Evolutionary conservation across 2,113 vertebrate genomes (phyloP).

Genomic region (Coregonus clupeaformis): DNA sequence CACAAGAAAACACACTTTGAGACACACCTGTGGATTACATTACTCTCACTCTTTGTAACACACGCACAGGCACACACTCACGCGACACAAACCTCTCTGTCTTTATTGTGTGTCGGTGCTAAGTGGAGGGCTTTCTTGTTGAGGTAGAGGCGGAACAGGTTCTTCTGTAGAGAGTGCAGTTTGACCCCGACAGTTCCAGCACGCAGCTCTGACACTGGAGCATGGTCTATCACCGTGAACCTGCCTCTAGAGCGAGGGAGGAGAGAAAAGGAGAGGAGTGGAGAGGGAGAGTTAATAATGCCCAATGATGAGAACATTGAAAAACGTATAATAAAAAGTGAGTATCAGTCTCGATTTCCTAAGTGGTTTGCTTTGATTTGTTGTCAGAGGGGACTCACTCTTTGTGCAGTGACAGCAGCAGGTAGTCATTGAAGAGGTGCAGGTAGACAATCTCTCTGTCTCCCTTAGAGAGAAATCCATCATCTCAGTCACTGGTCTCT

Average conservation of each 20-base stretch:
- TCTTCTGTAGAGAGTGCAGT: slow-evolving; percentile 88
- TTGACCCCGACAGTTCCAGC: slow-evolving; percentile 90
- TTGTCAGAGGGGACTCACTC: slow-evolving; percentile 72
- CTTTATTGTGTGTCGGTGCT: slow-evolving; percentile 91
- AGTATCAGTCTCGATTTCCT: too few relatives aligned
- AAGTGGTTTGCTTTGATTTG: not conserved
- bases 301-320: too few relatives aligned
- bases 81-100: not conserved
- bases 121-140: slow-evolving; percentile 77
- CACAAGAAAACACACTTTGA: slow-evolving; percentile 1
- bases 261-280: not conserved
- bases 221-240: slow-evolving; percentile 90
- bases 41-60: not conserved
- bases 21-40: not conserved
- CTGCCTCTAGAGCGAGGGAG: slow-evolving; percentile 71
- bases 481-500: slow-evolving; percentile 79
- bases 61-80: not conserved
- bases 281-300: not conserved
- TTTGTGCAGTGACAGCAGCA: slow-evolving; percentile 88
- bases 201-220: slow-evolving; percentile 80
- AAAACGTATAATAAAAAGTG: too few relatives aligned
- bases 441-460: slow-evolving; percentile 82
- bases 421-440: slow-evolving; percentile 93
- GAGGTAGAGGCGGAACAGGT: slow-evolving; percentile 87
- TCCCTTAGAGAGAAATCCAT: slow-evolving; percentile 85